Evolutionary conservation across 2,113 vertebrate species (phyloP).

Genomic region (Pavo muticus): DNA sequence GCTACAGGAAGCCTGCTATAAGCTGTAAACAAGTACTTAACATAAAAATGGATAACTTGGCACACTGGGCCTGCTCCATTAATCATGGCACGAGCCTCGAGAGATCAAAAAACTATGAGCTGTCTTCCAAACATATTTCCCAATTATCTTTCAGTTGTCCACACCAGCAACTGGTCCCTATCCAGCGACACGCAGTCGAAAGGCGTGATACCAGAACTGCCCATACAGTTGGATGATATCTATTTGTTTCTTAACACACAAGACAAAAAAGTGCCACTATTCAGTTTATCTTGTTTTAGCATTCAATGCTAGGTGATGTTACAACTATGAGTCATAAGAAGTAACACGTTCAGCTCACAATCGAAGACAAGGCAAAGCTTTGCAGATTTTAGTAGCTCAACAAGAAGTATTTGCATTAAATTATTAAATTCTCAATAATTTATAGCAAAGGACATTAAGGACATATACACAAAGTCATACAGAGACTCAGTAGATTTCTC

Average conservation of each 20-base stretch:
- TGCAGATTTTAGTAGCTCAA: not conserved
- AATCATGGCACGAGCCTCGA: not conserved
- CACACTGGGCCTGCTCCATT: not conserved
- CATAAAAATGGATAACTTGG: not conserved
- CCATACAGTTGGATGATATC: not conserved
- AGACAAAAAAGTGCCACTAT: fast-evolving
- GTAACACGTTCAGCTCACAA: not conserved
- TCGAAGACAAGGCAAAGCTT: not conserved
- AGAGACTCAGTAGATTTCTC: not conserved
- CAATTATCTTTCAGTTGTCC: not conserved
- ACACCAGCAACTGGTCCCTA: not conserved
- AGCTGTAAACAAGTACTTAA: not conserved
- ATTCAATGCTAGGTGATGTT: not conserved
- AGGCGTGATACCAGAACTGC: not conserved
- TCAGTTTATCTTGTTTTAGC: not conserved
- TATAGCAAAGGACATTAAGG: not conserved
- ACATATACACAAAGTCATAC: not conserved
- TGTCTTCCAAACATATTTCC: not conserved
- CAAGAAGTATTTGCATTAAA: not conserved
- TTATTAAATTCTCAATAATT: not conserved
- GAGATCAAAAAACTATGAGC: not conserved
- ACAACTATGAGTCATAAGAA: not conserved
- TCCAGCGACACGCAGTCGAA: not conserved
- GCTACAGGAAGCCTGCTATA: not conserved
- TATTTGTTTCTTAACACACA: not conserved